These are phyloP conservation scores for Podotricha telesiphe DNA, from an alignment of 2,888 invertebrate species.

Conservation along the genomic window DNA sequence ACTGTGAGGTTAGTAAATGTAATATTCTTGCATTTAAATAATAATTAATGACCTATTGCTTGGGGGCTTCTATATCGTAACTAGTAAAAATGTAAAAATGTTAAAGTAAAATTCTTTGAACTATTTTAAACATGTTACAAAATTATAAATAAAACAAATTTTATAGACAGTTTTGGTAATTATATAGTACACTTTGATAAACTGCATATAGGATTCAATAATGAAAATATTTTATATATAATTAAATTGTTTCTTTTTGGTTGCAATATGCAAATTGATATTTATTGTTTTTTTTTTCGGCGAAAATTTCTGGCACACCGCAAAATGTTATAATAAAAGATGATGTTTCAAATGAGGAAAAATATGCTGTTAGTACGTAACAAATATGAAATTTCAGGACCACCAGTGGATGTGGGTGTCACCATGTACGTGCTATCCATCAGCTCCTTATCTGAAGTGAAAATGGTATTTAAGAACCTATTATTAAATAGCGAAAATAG, in stretches of 20 bases:
- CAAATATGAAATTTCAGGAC: conserved; percentile 84
- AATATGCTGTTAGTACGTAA: conserved; percentile 52
- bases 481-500: conserved; percentile 63
- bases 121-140: too few relatives aligned
- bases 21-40: too few relatives aligned
- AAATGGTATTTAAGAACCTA: conserved; percentile 86
- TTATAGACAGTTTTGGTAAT: too few relatives aligned
- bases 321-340: background rate
- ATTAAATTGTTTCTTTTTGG: background rate
- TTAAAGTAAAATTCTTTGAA: too few relatives aligned
- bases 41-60: too few relatives aligned
- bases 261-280: too few relatives aligned
- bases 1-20: too few relatives aligned
- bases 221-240: background rate
- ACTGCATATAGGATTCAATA: background rate
- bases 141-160: too few relatives aligned
- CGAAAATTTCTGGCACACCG: too few relatives aligned
- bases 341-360: conserved; percentile 21
- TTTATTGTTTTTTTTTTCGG: background rate
- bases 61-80: too few relatives aligned
- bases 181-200: too few relatives aligned
- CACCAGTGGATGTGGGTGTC: conserved; percentile 90
- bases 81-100: too few relatives aligned
- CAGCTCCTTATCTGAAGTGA: conserved; percentile 92
- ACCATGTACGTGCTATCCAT: conserved; percentile 93